A percentile compares a stretch with the other conserved stretches of the same genome.
Conservation (phyloP, 2,888 invertebrate species). For the Amblyteles armatorius region DNA sequence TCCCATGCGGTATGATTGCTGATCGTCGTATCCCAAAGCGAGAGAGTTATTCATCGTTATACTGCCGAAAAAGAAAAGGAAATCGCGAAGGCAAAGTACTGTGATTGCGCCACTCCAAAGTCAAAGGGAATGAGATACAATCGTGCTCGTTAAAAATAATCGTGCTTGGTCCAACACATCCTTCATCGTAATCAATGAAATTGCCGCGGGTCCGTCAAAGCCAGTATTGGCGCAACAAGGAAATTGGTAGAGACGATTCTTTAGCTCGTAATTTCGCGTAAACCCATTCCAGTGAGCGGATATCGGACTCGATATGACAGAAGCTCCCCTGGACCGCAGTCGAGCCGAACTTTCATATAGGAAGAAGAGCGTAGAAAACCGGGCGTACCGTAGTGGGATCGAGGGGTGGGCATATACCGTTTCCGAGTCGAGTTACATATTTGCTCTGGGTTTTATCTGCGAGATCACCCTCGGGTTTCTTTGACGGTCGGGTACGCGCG, state of each 20-base stretch:
- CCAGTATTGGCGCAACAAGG: no score
- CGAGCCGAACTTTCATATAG: conserved; percentile 1
- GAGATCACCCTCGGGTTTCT: conserved; percentile 76
- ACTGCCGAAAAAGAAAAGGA: conserved; percentile 17
- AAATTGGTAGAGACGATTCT: no score
- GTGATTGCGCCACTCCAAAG: conserved; percentile 7
- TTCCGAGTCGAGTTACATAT: conserved; percentile 74
- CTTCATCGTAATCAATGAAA: no score
- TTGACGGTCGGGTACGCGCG: conserved; percentile 68
- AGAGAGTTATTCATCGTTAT: conserved; percentile 41
- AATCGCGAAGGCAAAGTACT: conserved; percentile 1
- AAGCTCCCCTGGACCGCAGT: not conserved
- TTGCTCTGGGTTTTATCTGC: conserved; percentile 76
- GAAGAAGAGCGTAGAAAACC: conserved; percentile 39
- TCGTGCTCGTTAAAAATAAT: not conserved
- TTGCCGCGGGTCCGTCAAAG: no score
- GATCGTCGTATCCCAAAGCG: conserved; percentile 27
- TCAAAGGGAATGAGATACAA: not conserved
- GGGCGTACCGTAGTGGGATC: conserved; percentile 24
- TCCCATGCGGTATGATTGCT: conserved; percentile 43
- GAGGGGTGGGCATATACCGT: conserved; percentile 62
- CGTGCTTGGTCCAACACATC: no score
- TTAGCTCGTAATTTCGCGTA: no score
- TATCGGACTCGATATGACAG: not conserved
- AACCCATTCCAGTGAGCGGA: not conserved